A percentile compares a stretch with the other conserved stretches of the same genome.
These are phyloP conservation scores for Deilephila elpenor DNA, from an alignment of 2,888 invertebrate genomes.

Conservation along the genomic window DNA sequence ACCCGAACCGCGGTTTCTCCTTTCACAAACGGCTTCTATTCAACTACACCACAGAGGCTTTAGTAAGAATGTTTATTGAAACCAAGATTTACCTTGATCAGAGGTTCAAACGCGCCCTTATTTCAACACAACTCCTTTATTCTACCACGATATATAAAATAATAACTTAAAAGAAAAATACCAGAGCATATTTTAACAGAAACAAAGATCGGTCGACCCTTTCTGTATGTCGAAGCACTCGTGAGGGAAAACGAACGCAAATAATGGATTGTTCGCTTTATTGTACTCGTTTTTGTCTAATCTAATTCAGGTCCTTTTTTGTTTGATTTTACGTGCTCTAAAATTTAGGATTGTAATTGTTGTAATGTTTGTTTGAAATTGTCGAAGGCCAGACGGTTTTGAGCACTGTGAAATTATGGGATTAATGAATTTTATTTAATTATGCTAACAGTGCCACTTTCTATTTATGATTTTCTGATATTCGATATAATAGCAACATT, in stretches of 20 bases:
- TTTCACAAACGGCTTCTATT: no score
- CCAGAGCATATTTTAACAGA: not conserved
- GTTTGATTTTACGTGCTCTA: not conserved
- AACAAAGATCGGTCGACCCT: not conserved
- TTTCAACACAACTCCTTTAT: not conserved
- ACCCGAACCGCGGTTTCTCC: no score
- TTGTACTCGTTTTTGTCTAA: constrained; percentile 14
- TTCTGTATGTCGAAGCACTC: constrained; percentile 14
- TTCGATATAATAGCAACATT: no score
- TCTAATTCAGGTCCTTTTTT: not conserved
- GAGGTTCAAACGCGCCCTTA: not conserved
- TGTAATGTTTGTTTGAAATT: not conserved
- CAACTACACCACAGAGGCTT: no score
- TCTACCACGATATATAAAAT: not conserved
- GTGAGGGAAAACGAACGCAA: constrained; percentile 16
- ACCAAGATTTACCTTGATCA: no score
- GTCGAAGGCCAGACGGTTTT: not conserved
- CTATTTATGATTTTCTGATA: no score
- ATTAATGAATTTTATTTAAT: not conserved
- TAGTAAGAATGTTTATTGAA: not conserved
- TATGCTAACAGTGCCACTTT: no score
- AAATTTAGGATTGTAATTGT: not conserved
- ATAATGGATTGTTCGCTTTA: constrained; percentile 10
- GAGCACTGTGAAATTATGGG: not conserved
- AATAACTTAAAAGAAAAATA: constrained; percentile 16